Evolutionary conservation across 2,113 vertebrate species (phyloP).

Genomic region (Phylloscopus whistleri): DNA sequence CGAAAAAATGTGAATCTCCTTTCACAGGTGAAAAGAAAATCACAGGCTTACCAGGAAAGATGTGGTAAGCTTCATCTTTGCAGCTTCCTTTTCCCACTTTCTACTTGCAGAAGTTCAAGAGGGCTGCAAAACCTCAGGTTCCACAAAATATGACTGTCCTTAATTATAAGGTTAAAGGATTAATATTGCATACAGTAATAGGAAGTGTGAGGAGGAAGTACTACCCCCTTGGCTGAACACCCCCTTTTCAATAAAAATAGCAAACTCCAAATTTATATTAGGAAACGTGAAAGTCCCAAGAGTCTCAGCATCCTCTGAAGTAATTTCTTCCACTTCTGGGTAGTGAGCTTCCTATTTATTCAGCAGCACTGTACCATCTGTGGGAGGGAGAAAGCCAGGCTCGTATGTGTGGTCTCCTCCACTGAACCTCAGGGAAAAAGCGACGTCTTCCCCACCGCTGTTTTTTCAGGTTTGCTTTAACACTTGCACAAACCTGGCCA

Average conservation of each 20-base stretch:
- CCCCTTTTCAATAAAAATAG: not conserved
- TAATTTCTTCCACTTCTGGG: constrained; percentile 24
- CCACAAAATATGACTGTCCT: not conserved
- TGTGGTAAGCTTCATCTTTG: not conserved
- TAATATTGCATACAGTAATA: not conserved
- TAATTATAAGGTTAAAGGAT: constrained; percentile 3
- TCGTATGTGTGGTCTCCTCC: not conserved
- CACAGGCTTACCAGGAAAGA: not conserved
- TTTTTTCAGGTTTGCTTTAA: not conserved
- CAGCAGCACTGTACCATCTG: not conserved
- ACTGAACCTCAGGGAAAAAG: not conserved
- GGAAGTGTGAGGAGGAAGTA: constrained; percentile 11
- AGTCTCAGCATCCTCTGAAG: not conserved
- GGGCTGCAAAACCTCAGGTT: constrained; percentile 10
- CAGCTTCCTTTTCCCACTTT: not conserved
- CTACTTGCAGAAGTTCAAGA: not conserved
- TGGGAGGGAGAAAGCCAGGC: not conserved
- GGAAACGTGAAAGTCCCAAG: not conserved
- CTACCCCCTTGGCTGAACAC: not conserved
- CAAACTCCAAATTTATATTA: not conserved
- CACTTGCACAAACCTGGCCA: not conserved
- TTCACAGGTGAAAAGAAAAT: not conserved
- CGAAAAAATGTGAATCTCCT: not conserved
- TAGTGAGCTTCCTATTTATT: constrained; percentile 34
- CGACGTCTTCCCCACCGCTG: fast-evolving